Evolutionary conservation across 2,888 invertebrate species (phyloP).

Genomic region (Nephrotoma appendiculata): DNA sequence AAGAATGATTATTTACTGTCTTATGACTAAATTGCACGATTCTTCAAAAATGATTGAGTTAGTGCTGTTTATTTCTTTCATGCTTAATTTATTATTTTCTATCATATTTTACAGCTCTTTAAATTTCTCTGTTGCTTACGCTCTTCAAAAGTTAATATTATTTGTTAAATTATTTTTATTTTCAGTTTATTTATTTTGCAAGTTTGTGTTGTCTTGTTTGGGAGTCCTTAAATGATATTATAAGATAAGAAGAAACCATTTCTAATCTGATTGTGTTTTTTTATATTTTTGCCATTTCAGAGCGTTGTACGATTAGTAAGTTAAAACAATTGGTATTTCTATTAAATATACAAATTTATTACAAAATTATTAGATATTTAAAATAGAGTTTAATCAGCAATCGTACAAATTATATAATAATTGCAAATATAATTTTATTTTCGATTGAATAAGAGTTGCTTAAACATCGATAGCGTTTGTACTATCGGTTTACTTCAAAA

Average conservation of each 20-base stretch:
- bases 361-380: background rate
- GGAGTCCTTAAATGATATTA: background rate
- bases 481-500: too few relatives aligned
- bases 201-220: background rate
- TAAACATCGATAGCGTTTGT: too few relatives aligned
- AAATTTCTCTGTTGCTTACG: background rate
- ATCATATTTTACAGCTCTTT: background rate
- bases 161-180: background rate
- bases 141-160: background rate
- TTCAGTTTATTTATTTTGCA: background rate
- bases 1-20: background rate
- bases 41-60: background rate
- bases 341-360: background rate
- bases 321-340: background rate
- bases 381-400: too few relatives aligned
- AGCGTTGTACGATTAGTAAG: background rate
- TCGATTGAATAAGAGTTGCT: too few relatives aligned
- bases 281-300: background rate
- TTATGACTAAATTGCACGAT: background rate
- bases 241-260: background rate
- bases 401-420: too few relatives aligned
- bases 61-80: background rate
- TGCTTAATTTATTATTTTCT: background rate
- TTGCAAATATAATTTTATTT: too few relatives aligned
- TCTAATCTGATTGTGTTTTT: background rate